Evolutionary conservation across 2,888 invertebrate species (phyloP).

Genomic region (Pachymerium ferrugineum): DNA sequence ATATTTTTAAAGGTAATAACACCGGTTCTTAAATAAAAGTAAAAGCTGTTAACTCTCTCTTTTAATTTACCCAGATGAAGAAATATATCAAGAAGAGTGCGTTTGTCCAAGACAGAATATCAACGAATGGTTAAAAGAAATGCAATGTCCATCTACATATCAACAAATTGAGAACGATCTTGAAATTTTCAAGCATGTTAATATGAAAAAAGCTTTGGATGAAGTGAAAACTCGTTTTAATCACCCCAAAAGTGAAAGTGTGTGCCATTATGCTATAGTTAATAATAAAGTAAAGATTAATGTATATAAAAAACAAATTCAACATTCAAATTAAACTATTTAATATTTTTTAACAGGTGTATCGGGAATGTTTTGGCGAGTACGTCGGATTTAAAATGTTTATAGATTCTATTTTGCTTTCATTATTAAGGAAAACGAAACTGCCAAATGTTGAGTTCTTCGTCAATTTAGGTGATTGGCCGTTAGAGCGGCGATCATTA

Average conservation of each 20-base stretch:
- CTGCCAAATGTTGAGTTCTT: constrained; percentile 86
- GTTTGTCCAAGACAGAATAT: constrained; percentile 66
- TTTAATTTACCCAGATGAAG: constrained; percentile 50
- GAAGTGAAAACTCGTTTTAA: constrained; percentile 65
- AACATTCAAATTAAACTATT: background rate
- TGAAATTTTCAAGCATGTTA: constrained; percentile 59
- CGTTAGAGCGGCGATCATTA: constrained; percentile 53
- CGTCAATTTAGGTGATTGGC: constrained; percentile 94
- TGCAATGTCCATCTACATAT: constrained; percentile 56
- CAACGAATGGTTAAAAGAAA: constrained; percentile 60
- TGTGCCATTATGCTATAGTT: constrained; percentile 84
- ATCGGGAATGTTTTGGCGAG: constrained; percentile 85
- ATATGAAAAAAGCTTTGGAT: constrained; percentile 63
- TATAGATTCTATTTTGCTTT: constrained; percentile 77
- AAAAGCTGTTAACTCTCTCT: background rate
- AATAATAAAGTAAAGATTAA: constrained; percentile 58
- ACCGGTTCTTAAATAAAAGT: background rate
- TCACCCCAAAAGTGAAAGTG: constrained; percentile 71
- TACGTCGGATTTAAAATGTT: constrained; percentile 96
- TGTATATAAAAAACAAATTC: background rate
- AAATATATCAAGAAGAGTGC: constrained; percentile 74
- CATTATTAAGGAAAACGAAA: constrained; percentile 68
- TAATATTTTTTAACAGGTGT: constrained; percentile 53
- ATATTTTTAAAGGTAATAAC: constrained; percentile 57
- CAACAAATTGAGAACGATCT: constrained; percentile 69